These are phyloP conservation scores for Heteractis magnifica DNA, from an alignment of 92 coral and sea anemone genomes.

Conservation along the genomic window DNA sequence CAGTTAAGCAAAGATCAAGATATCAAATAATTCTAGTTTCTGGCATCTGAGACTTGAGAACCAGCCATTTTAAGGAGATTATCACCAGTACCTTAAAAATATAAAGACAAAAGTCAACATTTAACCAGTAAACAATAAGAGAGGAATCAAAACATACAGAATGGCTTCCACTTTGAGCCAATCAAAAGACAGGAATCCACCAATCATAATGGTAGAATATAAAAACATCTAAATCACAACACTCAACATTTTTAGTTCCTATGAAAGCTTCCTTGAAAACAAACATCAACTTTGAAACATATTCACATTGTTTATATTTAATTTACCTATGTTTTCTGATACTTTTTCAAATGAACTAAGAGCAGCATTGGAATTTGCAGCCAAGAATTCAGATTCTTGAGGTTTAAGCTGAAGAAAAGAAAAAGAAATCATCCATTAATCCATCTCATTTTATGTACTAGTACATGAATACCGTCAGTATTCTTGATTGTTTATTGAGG, in stretches of 20 bases:
- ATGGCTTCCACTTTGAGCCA: not conserved
- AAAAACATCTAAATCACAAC: not conserved
- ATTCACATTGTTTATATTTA: too few species aligned
- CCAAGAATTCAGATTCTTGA: conserved; percentile 89
- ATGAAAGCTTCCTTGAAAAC: too few species aligned
- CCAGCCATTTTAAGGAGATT: conserved; percentile 94
- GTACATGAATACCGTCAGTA: too few species aligned
- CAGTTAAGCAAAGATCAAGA: not conserved
- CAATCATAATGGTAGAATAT: not conserved
- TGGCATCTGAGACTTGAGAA: conserved; percentile 95
- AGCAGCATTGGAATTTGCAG: conserved; percentile 92
- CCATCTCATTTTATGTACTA: not conserved
- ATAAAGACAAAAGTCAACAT: not conserved
- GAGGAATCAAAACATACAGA: not conserved
- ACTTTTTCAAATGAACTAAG: conserved; percentile 94
- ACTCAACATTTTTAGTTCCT: too few species aligned
- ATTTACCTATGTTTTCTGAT: conserved; percentile 87
- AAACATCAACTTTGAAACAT: too few species aligned
- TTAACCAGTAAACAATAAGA: not conserved
- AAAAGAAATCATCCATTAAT: not conserved
- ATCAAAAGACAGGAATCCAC: not conserved
- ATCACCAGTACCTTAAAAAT: conserved; percentile 79
- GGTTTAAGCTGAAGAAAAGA: conserved; percentile 72
- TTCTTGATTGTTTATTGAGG: too few species aligned
- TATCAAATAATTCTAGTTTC: conserved; percentile 49